Evolutionary conservation across 2,888 invertebrate species (phyloP), one percentile per base, ranked within the genome.

Genomic region (Drosophila limbata): DNA sequence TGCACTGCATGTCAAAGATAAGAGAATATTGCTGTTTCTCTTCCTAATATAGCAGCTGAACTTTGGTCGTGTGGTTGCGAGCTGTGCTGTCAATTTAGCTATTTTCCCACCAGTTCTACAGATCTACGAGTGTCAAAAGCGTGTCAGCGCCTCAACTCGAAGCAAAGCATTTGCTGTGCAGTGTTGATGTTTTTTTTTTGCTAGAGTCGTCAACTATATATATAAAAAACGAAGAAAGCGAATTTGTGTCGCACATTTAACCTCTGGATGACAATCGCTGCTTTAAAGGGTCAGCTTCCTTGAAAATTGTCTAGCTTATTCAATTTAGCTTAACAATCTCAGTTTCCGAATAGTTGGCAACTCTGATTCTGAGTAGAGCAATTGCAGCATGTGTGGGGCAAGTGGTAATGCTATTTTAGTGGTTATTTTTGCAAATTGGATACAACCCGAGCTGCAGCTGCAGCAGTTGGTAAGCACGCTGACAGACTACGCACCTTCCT

Each of bases 391-490:
- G n/a, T 28, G 42, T 45, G 40, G 35, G 8, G 51, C n/a, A n/a
- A 31, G 28, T 48, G 17, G 11, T 11, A 25, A 11, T 19, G 60
- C 42, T 62, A 52, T 28, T 71, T 60, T 48, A 37, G 82, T 66
- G 65, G 74, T 74, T 67, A 67, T 71, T 67, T 63, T 67, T 82
- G 86, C 77, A 77, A 79, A 78, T 72, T 72, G 77, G 69, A 72
- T 67, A 55, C 50, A 66, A 53, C 50, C 60, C 50, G 28, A 55
- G 62, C 9, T 61, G 67, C 15, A 55, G 62, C 9, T 61, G 70
- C 17, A 11, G 55, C n/a, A 44, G 19, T 78, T 70, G 69, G 64
- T 70, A 65, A 70, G 66, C 72, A 44, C 69, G 72, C 73, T 84
- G 79, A 81, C 79, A 87, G 68, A 66, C 71, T 63, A 51, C 19